Evolutionary conservation across 2,888 invertebrate genomes (phyloP).

Genomic region (Watsonalla binaria): DNA sequence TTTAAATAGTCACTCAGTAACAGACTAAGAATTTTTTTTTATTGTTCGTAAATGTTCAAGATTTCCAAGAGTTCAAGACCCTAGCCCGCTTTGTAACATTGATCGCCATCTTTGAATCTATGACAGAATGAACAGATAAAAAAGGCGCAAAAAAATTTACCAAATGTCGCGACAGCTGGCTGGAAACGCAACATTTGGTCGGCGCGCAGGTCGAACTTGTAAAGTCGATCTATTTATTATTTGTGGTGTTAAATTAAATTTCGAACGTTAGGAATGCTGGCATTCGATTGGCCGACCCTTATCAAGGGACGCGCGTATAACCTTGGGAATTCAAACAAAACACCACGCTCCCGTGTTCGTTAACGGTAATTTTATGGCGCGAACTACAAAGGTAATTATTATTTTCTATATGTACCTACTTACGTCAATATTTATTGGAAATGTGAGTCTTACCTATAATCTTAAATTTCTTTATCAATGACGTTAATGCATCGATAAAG

Average conservation of each 20-base stretch:
- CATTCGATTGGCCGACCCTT: constrained; percentile 61
- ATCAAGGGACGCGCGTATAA: constrained; percentile 52
- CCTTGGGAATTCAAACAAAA: constrained; percentile 55
- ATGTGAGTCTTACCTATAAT: not conserved
- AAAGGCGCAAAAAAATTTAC: too few relatives aligned
- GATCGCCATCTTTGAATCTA: too few relatives aligned
- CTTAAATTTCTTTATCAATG: not conserved
- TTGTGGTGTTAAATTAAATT: constrained; percentile 23
- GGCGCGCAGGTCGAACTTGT: too few relatives aligned
- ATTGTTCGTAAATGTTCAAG: too few relatives aligned
- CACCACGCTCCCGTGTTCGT: constrained; percentile 33
- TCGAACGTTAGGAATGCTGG: constrained; percentile 52
- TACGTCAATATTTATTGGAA: not conserved
- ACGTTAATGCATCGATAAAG: not conserved
- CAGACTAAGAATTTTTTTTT: too few relatives aligned
- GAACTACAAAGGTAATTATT: constrained; percentile 4
- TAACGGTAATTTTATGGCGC: constrained; percentile 46
- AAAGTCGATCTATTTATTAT: constrained; percentile 13
- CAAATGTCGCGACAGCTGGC: constrained; percentile 12
- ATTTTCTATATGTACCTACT: too few relatives aligned
- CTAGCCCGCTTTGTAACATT: too few relatives aligned
- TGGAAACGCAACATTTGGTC: constrained; percentile 2
- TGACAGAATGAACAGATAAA: too few relatives aligned
- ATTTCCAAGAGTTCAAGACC: too few relatives aligned
- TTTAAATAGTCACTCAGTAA: too few relatives aligned